Conservation (phyloP, 2,888 invertebrate species). For the Megamerina dolium region DNA sequence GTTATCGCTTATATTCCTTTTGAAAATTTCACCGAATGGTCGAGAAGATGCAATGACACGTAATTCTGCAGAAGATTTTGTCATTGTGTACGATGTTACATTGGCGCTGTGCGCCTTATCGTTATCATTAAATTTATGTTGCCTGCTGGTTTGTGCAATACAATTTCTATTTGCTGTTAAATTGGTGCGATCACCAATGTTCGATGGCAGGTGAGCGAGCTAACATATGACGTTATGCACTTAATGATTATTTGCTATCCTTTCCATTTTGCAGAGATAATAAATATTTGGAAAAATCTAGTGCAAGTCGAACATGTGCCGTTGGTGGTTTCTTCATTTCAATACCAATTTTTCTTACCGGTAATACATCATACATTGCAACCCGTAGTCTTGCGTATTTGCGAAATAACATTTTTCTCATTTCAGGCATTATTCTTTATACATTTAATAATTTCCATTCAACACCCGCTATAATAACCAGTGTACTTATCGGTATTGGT, state of each 20-base stretch:
- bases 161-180: constrained; percentile 92
- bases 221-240: no score
- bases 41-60: constrained; percentile 47
- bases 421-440: constrained; percentile 81
- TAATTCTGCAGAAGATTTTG: constrained; percentile 71
- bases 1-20: constrained; percentile 74
- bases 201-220: constrained; percentile 60
- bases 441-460: constrained; percentile 90
- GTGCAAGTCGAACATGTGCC: constrained; percentile 83
- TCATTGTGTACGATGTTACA: constrained; percentile 86
- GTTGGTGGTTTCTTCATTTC: constrained; percentile 92
- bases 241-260: neutral
- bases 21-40: constrained; percentile 69
- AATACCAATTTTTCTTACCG: constrained; percentile 88
- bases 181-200: constrained; percentile 78
- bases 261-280: constrained; percentile 65
- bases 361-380: constrained; percentile 51
- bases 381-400: no score
- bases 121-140: constrained; percentile 81
- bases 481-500: constrained; percentile 83
- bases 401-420: neutral
- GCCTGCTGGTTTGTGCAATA: constrained; percentile 86
- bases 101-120: constrained; percentile 84
- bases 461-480: constrained; percentile 85
- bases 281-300: constrained; percentile 87